Evolutionary conservation across 2,113 vertebrate genomes (phyloP), one percentile per base, ranked within the genome.

Genomic region (Dipodomys merriami): DNA sequence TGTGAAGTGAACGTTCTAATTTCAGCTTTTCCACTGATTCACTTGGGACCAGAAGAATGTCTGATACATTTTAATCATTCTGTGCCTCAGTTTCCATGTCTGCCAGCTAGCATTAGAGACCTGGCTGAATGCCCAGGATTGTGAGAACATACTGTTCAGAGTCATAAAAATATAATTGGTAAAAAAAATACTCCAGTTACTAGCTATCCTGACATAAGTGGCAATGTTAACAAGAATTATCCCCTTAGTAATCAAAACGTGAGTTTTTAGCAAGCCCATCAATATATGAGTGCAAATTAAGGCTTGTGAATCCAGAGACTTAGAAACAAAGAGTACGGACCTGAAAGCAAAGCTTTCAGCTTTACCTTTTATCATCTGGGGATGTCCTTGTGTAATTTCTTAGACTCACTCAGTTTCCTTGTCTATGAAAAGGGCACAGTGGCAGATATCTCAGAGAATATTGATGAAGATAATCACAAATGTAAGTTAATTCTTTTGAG

Each of bases 81-180:
- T 27, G 46, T 93, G 90, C 96, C 95, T 96, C 92, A 95, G 94
- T 96, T 96, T 96, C 93, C 74, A 73, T 84, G 69, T 90, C 49
- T 95, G 16, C 49, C 73, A 85, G 2, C 84, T 78, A 82, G 35
- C 89, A 11, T 64, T 39, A 83, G 5, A 86, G 89, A 91, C 74
- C 84, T 93, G 86, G 91, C 71, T 94, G 33, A 64, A 12, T 86
- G 73, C 93, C 95, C 77, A 94, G 76, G 46, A 91, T n/a, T 95
- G 62, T 88, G 69, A 94, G 86, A 93, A 94, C 88, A 83, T 64
- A 81, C 33, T 73, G n/a, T 88, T 64, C 80, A 67, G 64, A 68
- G 29, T 23, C 64, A 83, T 60, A 71, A 91, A 96, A 92, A 92
- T 88, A 68, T 30, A 88, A 83, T 65, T 68, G 49, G 90, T 46